Percentiles rank a stretch among this genome's conserved stretches.
These are phyloP conservation scores for Brenthis hecate DNA, from an alignment of 2,888 invertebrate genomes.

Conservation along the genomic window DNA sequence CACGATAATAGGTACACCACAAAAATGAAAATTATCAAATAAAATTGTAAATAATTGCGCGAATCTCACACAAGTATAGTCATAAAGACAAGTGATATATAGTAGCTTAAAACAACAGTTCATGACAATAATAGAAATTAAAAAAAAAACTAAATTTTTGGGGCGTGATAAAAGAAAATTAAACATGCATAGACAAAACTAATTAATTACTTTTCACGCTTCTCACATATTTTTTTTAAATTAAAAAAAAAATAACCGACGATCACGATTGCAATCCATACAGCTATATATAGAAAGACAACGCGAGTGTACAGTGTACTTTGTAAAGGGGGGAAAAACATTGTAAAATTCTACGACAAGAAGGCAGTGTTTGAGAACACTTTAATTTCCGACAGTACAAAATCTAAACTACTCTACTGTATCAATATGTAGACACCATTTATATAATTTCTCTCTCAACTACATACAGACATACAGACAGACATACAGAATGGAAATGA, in stretches of 20 bases:
- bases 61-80: conserved; percentile 38
- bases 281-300: neutral
- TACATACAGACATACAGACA: neutral
- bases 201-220: too few relatives aligned
- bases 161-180: too few relatives aligned
- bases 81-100: conserved; percentile 41
- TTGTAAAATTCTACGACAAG: conserved; percentile 42
- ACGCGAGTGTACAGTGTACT: conserved; percentile 19
- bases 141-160: too few relatives aligned
- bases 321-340: conserved; percentile 33
- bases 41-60: conserved; percentile 15
- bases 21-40: conserved; percentile 9
- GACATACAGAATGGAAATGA: conserved; percentile 4
- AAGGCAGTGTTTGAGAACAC: conserved; percentile 56
- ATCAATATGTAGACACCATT: conserved; percentile 26
- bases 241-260: neutral
- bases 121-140: neutral
- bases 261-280: neutral
- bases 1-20: neutral
- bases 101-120: conserved; percentile 11
- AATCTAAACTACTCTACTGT: conserved; percentile 38
- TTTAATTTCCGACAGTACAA: conserved; percentile 41
- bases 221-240: too few relatives aligned
- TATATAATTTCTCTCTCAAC: conserved; percentile 6
- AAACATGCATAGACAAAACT: too few relatives aligned